phyloP scores from a whole-genome alignment of 2,888 invertebrate species.

The Prenolepis imparis region DNA sequence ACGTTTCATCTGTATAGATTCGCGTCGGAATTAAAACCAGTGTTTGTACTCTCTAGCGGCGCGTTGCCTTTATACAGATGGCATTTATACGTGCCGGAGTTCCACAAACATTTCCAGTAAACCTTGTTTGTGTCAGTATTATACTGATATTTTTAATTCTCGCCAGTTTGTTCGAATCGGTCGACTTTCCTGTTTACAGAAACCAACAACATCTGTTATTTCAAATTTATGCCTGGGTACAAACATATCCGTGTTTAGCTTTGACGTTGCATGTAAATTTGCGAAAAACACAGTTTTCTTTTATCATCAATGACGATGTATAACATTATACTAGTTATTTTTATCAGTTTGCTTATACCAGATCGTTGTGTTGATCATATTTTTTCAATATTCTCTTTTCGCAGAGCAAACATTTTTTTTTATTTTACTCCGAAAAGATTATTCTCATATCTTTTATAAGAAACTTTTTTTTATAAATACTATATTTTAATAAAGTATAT shows the following conservation, averaged over 20 bases:
- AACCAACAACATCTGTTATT: slow-evolving; percentile 53
- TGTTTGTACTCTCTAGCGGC: slow-evolving; percentile 45
- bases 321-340: slow-evolving; percentile 20
- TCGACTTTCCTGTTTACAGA: slow-evolving; percentile 53
- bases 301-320: not conserved
- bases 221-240: slow-evolving; percentile 47
- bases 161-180: slow-evolving; percentile 38
- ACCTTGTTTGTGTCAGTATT: slow-evolving; percentile 55
- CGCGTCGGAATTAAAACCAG: slow-evolving; percentile 47
- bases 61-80: slow-evolving; percentile 48
- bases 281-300: slow-evolving; percentile 34
- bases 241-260: slow-evolving; percentile 45
- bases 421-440: not conserved
- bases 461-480: not conserved
- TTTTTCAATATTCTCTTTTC: slow-evolving; percentile 1
- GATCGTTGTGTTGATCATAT: slow-evolving; percentile 20
- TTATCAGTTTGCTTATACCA: slow-evolving; percentile 10
- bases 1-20: slow-evolving; percentile 46
- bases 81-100: slow-evolving; percentile 52
- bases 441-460: not conserved
- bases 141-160: slow-evolving; percentile 57
- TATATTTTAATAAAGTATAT: slow-evolving; percentile 12
- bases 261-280: slow-evolving; percentile 25
- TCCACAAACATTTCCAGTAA: slow-evolving; percentile 54
- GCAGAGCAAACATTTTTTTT: not conserved